phyloP scores from a whole-genome alignment of 2,888 invertebrate genomes.

The Achlya flavicornis region DNA sequence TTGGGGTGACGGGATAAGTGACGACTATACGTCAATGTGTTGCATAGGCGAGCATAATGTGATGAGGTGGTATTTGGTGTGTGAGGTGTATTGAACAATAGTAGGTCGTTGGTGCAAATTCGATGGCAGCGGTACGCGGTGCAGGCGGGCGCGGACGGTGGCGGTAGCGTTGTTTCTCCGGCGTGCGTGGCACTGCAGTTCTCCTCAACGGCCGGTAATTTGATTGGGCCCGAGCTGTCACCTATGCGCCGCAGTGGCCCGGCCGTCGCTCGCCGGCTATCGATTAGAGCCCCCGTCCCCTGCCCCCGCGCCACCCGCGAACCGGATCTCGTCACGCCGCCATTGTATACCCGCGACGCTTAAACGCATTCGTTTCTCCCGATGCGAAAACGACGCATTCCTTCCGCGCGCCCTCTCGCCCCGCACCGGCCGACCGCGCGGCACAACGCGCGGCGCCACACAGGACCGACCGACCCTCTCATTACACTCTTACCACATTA shows the following conservation, averaged over 20 bases:
- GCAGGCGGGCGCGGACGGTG: slow-evolving; percentile 46
- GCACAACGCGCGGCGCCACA: slow-evolving; percentile 61
- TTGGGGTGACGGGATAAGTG: slow-evolving; percentile 56
- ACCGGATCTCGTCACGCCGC: slow-evolving; percentile 84
- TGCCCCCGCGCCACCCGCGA: slow-evolving; percentile 78
- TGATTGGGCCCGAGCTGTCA: slow-evolving; percentile 83
- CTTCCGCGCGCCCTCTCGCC: slow-evolving; percentile 79
- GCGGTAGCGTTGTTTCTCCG: slow-evolving; percentile 58
- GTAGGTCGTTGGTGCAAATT: slow-evolving; percentile 50
- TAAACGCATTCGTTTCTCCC: slow-evolving; percentile 85
- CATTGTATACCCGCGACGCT: slow-evolving; percentile 84
- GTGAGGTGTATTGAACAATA: slow-evolving; percentile 52
- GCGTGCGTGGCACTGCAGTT: slow-evolving; percentile 74
- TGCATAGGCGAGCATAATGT: slow-evolving; percentile 52
- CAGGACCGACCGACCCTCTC: slow-evolving; percentile 70
- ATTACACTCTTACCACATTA: slow-evolving; percentile 71
- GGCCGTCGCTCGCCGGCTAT: slow-evolving; percentile 83
- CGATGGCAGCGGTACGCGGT: slow-evolving; percentile 48
- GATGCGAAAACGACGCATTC: slow-evolving; percentile 84
- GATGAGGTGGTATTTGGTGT: slow-evolving; percentile 24
- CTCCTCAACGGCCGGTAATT: slow-evolving; percentile 80
- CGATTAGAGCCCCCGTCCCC: slow-evolving; percentile 79
- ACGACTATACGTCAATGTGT: slow-evolving; percentile 66
- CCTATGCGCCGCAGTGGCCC: slow-evolving; percentile 83
- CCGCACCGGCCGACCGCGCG: slow-evolving; percentile 58